Percentiles rank a stretch among this genome's conserved stretches.
Evolutionary conservation across 2,113 vertebrate species (phyloP).

Genomic region (Sarotherodon lohbergeri): DNA sequence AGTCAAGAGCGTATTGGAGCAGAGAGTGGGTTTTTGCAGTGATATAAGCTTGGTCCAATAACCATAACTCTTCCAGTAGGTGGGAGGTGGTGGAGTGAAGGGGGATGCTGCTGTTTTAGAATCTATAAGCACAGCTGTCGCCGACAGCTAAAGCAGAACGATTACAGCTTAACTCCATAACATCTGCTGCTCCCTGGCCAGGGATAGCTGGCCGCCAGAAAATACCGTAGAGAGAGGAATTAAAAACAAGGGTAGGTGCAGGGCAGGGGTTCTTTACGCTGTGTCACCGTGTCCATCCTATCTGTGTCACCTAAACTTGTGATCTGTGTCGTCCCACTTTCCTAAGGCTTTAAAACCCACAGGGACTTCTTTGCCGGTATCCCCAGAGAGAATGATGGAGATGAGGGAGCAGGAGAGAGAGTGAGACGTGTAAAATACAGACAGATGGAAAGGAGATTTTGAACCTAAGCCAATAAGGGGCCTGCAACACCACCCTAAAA

Average conservation of each 20-base stretch:
- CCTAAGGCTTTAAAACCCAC: background rate
- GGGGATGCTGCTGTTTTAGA: constrained; percentile 37
- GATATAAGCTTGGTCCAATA: constrained; percentile 20
- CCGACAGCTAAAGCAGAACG: constrained; percentile 46
- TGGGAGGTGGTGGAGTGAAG: background rate
- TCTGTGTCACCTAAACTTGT: constrained; percentile 17
- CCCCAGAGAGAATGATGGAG: constrained; percentile 1
- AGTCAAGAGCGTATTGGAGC: background rate
- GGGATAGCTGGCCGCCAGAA: background rate
- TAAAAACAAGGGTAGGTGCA: constrained; percentile 15
- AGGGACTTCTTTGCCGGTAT: background rate
- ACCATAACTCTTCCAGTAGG: constrained; percentile 14
- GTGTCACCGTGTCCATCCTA: background rate
- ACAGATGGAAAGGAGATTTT: constrained; percentile 35
- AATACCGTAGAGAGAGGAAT: constrained; percentile 5
- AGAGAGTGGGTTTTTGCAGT: constrained; percentile 13
- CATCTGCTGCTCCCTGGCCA: constrained; percentile 52
- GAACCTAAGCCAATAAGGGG: background rate
- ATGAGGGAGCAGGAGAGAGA: background rate
- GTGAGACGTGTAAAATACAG: constrained; percentile 5
- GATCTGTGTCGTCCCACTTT: constrained; percentile 16
- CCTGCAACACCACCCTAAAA: background rate
- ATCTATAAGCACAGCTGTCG: constrained; percentile 58
- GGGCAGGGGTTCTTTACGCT: background rate
- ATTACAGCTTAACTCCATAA: constrained; percentile 57